These are phyloP conservation scores for Rhabdomys dilectus DNA, from an alignment of 2,113 vertebrate genomes.

Conservation along the genomic window DNA sequence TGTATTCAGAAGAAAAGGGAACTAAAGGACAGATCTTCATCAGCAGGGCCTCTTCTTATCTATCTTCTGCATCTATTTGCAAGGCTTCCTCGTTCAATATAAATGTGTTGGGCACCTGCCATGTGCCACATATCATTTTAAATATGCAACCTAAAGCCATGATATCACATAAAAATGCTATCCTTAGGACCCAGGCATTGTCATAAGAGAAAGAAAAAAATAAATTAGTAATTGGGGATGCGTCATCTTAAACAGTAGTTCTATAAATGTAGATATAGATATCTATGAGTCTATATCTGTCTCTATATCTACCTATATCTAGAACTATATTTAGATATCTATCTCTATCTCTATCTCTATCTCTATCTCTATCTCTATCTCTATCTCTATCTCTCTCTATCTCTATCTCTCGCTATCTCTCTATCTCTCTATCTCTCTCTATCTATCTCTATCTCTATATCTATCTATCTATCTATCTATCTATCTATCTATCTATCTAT, in stretches of 20 bases:
- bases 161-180: not conserved
- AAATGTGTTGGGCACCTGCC: not conserved
- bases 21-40: not conserved
- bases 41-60: not conserved
- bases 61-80: rapidly evolving
- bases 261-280: too few species aligned
- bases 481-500: not conserved
- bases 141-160: not conserved
- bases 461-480: not conserved
- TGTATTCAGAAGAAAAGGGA: too few species aligned
- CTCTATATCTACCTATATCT: too few species aligned
- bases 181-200: not conserved
- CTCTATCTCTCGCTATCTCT: too few species aligned
- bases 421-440: not conserved
- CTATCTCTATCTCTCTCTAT: too few species aligned
- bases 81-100: rapidly evolving
- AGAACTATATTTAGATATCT: too few species aligned
- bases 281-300: too few species aligned
- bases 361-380: too few species aligned
- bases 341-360: too few species aligned
- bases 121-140: too few species aligned
- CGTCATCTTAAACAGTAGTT: rapidly evolving
- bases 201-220: not conserved
- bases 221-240: not conserved
- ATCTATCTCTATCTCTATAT: not conserved